A percentile compares a stretch with the other conserved stretches of the same genome.
Evolutionary conservation across 2,113 vertebrate species (phyloP).

Genomic region (Vidua chalybeata): DNA sequence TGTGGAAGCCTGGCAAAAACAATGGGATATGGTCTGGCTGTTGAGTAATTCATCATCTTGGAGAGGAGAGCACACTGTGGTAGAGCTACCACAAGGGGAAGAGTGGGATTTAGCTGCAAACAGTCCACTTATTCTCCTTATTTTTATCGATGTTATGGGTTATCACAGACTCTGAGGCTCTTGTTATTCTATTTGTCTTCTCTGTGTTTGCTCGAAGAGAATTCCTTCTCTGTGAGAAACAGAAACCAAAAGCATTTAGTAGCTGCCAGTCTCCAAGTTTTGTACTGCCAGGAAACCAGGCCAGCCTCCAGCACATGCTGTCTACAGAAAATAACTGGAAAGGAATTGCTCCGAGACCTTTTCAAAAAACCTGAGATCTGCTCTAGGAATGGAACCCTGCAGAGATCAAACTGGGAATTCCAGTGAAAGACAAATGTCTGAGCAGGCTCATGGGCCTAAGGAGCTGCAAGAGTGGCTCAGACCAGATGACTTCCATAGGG

Average conservation of each 20-base stretch:
- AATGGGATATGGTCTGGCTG: not conserved
- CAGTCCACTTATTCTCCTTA: not conserved
- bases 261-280: not conserved
- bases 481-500: not conserved
- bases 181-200: not conserved
- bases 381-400: not conserved
- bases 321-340: not conserved
- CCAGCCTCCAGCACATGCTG: not conserved
- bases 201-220: not conserved
- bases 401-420: not conserved
- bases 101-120: not conserved
- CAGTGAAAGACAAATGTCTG: not conserved
- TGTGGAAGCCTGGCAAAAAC: not conserved
- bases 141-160: not conserved
- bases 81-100: not conserved
- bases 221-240: not conserved
- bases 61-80: not conserved
- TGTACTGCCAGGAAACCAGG: not conserved
- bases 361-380: not conserved
- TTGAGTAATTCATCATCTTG: not conserved
- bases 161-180: not conserved
- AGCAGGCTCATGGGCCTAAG: not conserved
- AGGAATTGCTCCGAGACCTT: not conserved
- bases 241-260: slow-evolving; percentile 24
- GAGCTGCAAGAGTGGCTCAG: not conserved